These are phyloP conservation scores for Helicoverpa zea DNA, from an alignment of 1,140 invertebrate genomes.

Conservation along the genomic window DNA sequence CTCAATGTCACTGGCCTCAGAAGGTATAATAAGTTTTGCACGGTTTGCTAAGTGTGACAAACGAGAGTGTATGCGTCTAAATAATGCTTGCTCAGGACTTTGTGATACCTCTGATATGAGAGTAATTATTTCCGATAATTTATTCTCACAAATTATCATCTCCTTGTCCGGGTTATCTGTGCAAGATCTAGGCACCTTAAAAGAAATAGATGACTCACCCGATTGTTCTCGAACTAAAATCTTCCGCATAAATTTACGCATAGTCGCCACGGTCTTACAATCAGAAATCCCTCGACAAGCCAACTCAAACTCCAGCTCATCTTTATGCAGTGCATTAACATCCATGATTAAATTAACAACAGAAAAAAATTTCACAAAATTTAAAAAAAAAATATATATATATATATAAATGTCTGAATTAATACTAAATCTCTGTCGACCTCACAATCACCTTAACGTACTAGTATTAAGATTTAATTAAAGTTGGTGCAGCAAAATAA, in stretches of 20 bases:
- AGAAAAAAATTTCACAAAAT: background rate
- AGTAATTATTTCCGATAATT: background rate
- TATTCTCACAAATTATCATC: background rate
- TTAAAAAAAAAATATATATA: too few species aligned
- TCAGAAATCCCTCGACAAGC: constrained; percentile 50
- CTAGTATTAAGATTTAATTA: too few species aligned
- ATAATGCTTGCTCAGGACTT: background rate
- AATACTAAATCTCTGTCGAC: too few species aligned
- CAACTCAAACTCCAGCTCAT: constrained; percentile 57
- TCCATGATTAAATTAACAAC: constrained; percentile 3
- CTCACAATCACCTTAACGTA: too few species aligned
- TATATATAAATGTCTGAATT: too few species aligned
- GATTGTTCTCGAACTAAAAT: constrained; percentile 15
- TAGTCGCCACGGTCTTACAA: constrained; percentile 42
- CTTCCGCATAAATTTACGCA: constrained; percentile 11
- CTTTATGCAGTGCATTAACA: constrained; percentile 46
- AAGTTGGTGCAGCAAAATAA: too few species aligned
- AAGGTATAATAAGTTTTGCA: constrained; percentile 40
- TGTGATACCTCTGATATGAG: constrained; percentile 8
- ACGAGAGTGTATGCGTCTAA: constrained; percentile 48
- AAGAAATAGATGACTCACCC: constrained; percentile 3
- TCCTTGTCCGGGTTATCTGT: background rate
- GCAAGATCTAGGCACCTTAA: constrained; percentile 1
- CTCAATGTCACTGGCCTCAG: constrained; percentile 41
- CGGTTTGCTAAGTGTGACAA: constrained; percentile 19